phyloP scores from a whole-genome alignment of 2,888 invertebrate genomes.

The Alviniconcha strummeri region DNA sequence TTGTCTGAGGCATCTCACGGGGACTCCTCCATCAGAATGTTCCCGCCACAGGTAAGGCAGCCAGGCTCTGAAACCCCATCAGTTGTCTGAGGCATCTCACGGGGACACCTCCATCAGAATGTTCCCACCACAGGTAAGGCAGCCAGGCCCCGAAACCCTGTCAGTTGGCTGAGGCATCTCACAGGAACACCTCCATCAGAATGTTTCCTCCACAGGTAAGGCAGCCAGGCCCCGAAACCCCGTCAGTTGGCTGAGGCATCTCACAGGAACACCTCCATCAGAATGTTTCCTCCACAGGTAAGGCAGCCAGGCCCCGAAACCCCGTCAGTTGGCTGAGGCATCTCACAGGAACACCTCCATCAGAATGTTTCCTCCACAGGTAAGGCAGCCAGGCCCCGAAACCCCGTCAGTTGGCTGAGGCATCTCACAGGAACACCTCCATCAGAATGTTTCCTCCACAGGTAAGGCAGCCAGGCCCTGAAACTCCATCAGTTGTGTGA shows the following conservation, averaged over 20 bases:
- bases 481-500: constrained; percentile 37
- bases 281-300: constrained; percentile 71
- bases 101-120: constrained; percentile 56
- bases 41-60: constrained; percentile 66
- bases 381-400: constrained; percentile 26
- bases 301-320: not conserved
- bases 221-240: too few species aligned
- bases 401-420: constrained; percentile 37
- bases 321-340: constrained; percentile 39
- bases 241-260: constrained; percentile 39
- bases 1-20: constrained; percentile 43
- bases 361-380: constrained; percentile 71
- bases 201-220: constrained; percentile 71
- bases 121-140: constrained; percentile 68
- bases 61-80: not conserved
- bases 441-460: constrained; percentile 71
- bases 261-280: constrained; percentile 46
- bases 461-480: constrained; percentile 43
- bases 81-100: constrained; percentile 42
- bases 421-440: constrained; percentile 38
- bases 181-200: constrained; percentile 47
- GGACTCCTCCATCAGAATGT: constrained; percentile 59
- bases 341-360: constrained; percentile 44
- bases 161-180: constrained; percentile 41
- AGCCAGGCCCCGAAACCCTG: too few species aligned